Percentiles rank a stretch among this genome's conserved stretches.
Conservation (phyloP, 2,113 vertebrate species). For the Hippocampus zosterae region DNA sequence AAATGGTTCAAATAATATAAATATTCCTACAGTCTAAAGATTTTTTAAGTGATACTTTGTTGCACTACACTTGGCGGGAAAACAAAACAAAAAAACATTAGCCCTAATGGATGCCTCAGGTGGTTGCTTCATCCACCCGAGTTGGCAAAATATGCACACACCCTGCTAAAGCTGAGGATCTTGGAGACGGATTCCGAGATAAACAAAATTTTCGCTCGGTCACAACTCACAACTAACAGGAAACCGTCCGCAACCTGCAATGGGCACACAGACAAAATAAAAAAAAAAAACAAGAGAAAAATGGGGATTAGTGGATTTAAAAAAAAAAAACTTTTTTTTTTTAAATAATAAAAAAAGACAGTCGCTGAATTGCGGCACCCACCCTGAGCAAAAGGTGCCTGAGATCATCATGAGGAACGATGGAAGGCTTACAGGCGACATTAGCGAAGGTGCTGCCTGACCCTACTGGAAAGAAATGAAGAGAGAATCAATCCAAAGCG, state of each 20-base stretch:
- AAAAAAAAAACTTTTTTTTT: not conserved
- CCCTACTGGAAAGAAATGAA: conserved; percentile 59
- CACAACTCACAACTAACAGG: conserved; percentile 93
- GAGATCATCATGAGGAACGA: conserved; percentile 88
- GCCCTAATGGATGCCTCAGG: too few species aligned
- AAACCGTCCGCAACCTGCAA: conserved; percentile 90
- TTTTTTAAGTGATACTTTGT: too few species aligned
- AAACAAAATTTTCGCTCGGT: conserved; percentile 94
- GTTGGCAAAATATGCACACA: conserved; percentile 52
- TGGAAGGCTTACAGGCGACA: conserved; percentile 85
- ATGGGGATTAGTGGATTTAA: not conserved
- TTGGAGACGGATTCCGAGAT: conserved; percentile 95
- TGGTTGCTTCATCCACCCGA: too few species aligned
- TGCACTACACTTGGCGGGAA: too few species aligned
- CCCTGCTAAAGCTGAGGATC: conserved; percentile 92
- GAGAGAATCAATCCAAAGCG: too few species aligned
- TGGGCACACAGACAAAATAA: not conserved
- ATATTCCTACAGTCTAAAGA: too few species aligned
- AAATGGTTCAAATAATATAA: too few species aligned
- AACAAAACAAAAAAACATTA: too few species aligned
- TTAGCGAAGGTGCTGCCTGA: conserved; percentile 82
- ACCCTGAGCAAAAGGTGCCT: conserved; percentile 88
- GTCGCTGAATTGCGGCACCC: not conserved
- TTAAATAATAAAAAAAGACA: not conserved
- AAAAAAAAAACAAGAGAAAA: not conserved